These are phyloP conservation scores for Platygyra sinensis DNA, from an alignment of 64 coral and sea anemone genomes.

Conservation along the genomic window DNA sequence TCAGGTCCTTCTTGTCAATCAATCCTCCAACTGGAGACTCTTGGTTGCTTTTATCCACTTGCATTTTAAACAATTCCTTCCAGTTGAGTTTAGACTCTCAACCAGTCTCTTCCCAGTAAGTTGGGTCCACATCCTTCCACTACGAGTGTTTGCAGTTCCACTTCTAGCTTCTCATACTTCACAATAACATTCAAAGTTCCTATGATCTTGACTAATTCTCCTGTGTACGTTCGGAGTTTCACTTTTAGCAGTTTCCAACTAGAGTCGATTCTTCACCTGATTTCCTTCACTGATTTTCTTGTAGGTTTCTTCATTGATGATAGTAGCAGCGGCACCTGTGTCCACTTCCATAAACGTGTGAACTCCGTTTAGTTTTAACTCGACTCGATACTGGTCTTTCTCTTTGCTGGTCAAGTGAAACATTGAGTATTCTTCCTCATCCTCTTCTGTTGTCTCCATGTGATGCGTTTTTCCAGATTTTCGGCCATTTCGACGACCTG, in stretches of 20 bases:
- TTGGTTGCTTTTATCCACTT: background rate
- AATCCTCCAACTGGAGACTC: background rate
- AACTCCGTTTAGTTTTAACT: no score
- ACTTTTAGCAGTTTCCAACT: background rate
- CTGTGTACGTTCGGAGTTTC: background rate
- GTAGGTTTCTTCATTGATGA: no score
- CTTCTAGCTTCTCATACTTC: no score
- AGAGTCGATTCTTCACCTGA: background rate
- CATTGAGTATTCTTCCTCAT: background rate
- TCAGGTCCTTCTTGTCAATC: background rate
- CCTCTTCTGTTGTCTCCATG: background rate
- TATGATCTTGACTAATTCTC: background rate
- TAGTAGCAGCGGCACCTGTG: no score
- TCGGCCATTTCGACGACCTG: background rate
- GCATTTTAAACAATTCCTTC: background rate
- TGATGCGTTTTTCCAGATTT: background rate
- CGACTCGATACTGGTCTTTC: background rate
- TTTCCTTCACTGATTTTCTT: background rate
- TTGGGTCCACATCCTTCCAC: conserved; percentile 2
- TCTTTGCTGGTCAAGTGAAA: background rate
- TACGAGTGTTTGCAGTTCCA: background rate
- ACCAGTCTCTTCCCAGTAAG: background rate
- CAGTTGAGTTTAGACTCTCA: conserved; percentile 35
- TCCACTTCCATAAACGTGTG: no score
- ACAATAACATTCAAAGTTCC: no score